A percentile compares a stretch with the other conserved stretches of the same genome.
Conservation (phyloP, 2,113 vertebrate genomes). For the Phrynosoma blainvillii region DNA sequence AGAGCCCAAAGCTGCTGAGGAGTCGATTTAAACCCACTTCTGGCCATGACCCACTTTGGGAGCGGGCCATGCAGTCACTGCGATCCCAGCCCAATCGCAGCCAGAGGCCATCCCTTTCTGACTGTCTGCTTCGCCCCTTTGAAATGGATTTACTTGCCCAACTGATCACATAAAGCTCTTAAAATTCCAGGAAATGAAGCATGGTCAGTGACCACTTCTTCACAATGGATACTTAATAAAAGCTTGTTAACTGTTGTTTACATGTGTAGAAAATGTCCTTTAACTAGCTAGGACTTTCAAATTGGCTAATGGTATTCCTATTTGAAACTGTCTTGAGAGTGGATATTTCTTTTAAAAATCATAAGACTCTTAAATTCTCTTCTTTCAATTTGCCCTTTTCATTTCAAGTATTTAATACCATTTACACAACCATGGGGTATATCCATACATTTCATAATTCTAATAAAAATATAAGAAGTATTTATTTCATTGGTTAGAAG, state of each 20-base stretch:
- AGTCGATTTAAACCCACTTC: no score
- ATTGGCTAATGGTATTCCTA: no score
- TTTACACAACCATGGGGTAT: neutral
- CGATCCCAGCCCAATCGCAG: no score
- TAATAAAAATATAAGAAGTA: neutral
- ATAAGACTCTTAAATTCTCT: neutral
- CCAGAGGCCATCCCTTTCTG: no score
- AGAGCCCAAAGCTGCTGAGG: no score
- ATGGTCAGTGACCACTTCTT: neutral
- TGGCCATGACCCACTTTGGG: no score
- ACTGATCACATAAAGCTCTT: neutral
- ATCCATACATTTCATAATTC: neutral
- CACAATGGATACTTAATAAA: neutral
- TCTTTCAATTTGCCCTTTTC: neutral
- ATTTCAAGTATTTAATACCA: neutral
- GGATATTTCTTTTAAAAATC: neutral
- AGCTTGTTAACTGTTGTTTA: neutral
- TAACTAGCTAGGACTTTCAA: neutral
- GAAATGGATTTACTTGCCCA: neutral
- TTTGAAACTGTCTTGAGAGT: neutral
- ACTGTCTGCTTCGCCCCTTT: neutral
- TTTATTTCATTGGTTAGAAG: neutral
- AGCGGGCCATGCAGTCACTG: no score
- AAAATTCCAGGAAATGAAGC: neutral
- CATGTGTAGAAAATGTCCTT: neutral